Evolutionary conservation across 2,797 vertebrate genomes (phyloP).

Genomic region (Malacoraja senta): DNA sequence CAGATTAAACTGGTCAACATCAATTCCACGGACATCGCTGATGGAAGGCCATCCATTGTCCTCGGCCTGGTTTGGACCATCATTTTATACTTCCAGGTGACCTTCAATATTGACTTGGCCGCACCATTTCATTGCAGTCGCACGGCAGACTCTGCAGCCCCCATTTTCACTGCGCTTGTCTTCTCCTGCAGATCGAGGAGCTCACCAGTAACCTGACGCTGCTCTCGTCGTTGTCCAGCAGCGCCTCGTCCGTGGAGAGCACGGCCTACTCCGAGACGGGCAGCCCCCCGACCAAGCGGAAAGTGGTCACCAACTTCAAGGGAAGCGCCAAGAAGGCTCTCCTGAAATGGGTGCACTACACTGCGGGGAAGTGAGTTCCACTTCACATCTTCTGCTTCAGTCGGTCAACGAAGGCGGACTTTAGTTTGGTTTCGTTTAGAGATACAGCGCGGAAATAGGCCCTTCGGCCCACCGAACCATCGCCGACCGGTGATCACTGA

Average conservation of each 20-base stretch:
- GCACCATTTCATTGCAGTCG: background rate
- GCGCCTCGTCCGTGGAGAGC: slow-evolving; percentile 84
- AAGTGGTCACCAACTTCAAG: slow-evolving; percentile 72
- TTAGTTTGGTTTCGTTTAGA: too few species aligned
- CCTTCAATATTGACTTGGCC: background rate
- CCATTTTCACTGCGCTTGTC: background rate
- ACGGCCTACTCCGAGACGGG: slow-evolving; percentile 73
- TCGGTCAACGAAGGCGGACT: too few species aligned
- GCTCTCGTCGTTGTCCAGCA: slow-evolving; percentile 73
- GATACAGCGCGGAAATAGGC: too few species aligned
- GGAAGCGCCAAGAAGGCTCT: slow-evolving; percentile 85
- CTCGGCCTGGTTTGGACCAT: slow-evolving; percentile 95
- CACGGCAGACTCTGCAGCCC: background rate
- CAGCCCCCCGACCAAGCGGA: slow-evolving; percentile 86
- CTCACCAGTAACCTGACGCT: slow-evolving; percentile 84
- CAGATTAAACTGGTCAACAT: slow-evolving; percentile 98
- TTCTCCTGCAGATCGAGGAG: slow-evolving; percentile 78
- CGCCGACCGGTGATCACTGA: too few species aligned
- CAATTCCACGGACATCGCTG: slow-evolving; percentile 92
- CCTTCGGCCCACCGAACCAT: too few species aligned
- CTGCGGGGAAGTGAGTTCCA: slow-evolving; percentile 74
- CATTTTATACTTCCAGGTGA: slow-evolving; percentile 95
- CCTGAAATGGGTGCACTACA: slow-evolving; percentile 86
- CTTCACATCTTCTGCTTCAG: background rate
- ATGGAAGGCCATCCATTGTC: slow-evolving; percentile 88